Base-by-base conservation (phyloP, 2,113 vertebrate species). In the Tyto alba region DNA sequence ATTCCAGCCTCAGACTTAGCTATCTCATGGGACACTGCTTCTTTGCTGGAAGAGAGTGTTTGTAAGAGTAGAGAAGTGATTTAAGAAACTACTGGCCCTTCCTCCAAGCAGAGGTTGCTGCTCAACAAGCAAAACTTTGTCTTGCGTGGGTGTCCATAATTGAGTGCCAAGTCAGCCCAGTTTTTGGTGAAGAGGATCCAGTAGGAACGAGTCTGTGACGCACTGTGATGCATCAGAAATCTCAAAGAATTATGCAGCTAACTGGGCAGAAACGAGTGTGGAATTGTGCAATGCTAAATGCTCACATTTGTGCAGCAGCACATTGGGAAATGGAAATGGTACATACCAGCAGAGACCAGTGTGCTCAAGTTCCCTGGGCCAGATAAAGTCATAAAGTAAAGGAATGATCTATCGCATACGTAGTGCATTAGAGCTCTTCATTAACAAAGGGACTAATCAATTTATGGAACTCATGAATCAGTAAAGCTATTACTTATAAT, bases 401-500 rank as follows among this genome's bases (percentile, higher is more conserved):
- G 84, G 75, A 95, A 96, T 84, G 86, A 98, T 94, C 78, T 86
- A 96, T 69, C 14, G 7, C 79, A 32, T 89, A 92, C 36, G 71
- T 36, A 94, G 73, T 87, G 38, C 95, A 92, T 85, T 90, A 95
- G 68, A 95, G 62, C 86, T 97, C 97, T 97, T 97, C 94, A 97
- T 97, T 98, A 97, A 97, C 93, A 93, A 85, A 85, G 89, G 47
- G 52, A 91, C 92, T 77, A 95, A 98, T 97, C 96, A 96, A 97
- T 97, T 97, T 96, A 96, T 96, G 95, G 96, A 97, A 97, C 93
- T 91, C 88, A 90, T 95, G 95, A 95, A 95, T 97, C 96, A 97
- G 92, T 82, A 93, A 90, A 95, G 92, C 91, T 91, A 95, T 96
- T 97, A 93, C 92, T 95, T 95, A 90, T n/a, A 96, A 93, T 50